phyloP scores from a whole-genome alignment of 2,888 invertebrate species.

The Ophion slaviceki region DNA sequence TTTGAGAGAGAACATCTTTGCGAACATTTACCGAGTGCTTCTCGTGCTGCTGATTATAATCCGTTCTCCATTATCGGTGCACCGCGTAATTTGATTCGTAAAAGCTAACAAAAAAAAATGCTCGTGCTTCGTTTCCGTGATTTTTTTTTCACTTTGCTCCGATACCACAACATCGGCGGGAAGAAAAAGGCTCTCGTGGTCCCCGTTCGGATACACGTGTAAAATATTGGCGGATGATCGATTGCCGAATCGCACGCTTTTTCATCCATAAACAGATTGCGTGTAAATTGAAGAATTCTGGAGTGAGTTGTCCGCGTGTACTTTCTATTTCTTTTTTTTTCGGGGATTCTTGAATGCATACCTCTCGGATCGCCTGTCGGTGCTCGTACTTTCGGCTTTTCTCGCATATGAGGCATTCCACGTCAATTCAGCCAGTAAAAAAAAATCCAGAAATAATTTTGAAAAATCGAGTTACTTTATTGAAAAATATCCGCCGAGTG shows the following conservation, averaged over 20 bases:
- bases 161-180: neutral
- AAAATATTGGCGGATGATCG: neutral
- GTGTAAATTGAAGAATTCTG: neutral
- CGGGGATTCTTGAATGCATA: constrained; percentile 1
- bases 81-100: constrained; percentile 40
- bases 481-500: too few relatives aligned
- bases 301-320: constrained; percentile 8
- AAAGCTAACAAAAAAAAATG: neutral
- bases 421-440: neutral
- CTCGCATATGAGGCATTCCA: neutral
- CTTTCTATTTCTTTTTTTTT: neutral
- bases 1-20: constrained; percentile 54
- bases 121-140: constrained; percentile 21
- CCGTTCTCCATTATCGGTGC: constrained; percentile 59
- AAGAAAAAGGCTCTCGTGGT: neutral
- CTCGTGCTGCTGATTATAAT: neutral
- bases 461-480: too few relatives aligned
- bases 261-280: neutral
- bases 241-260: neutral
- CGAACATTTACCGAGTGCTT: constrained; percentile 26
- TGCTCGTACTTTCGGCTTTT: constrained; percentile 7
- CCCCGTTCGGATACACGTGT: neutral
- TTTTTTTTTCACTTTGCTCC: constrained; percentile 14
- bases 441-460: too few relatives aligned
- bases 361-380: constrained; percentile 3